phyloP scores from a whole-genome alignment of 2,888 invertebrate genomes.

The Glaucopsyche alexis region DNA sequence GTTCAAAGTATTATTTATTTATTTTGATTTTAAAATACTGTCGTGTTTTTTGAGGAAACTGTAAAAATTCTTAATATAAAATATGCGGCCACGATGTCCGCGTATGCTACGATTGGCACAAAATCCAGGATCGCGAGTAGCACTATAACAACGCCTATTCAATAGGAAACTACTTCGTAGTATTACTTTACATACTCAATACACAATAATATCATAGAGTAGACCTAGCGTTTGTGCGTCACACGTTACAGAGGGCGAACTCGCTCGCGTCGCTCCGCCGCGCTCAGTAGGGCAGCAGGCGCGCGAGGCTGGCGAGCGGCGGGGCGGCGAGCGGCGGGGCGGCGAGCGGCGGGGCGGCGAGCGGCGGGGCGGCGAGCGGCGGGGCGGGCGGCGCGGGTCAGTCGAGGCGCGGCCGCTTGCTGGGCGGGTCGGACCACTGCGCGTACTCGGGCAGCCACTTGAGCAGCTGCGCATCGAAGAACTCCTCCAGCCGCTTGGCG shows the following conservation, averaged over 20 bases:
- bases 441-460: constrained; percentile 91
- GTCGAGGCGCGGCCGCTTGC: constrained; percentile 57
- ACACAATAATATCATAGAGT: not conserved
- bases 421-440: constrained; percentile 69
- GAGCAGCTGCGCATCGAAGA: constrained; percentile 89
- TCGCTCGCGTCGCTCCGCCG: constrained; percentile 13
- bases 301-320: constrained; percentile 18
- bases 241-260: not conserved
- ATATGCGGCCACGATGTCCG: not conserved
- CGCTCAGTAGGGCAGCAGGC: constrained; percentile 9
- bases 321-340: too few species aligned
- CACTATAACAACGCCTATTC: not conserved
- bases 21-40: not conserved
- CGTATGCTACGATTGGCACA: constrained; percentile 1
- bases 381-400: constrained; percentile 43
- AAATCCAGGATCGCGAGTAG: not conserved
- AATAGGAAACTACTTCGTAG: constrained; percentile 9
- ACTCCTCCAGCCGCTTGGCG: constrained; percentile 90
- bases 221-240: not conserved
- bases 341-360: constrained; percentile 30
- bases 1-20: not conserved
- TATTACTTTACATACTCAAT: not conserved
- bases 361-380: constrained; percentile 32
- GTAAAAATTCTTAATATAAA: not conserved
- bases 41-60: not conserved